phyloP scores from a whole-genome alignment of 37 sponge, comb jelly and placozoan genomes.

The Spongia lamella region DNA sequence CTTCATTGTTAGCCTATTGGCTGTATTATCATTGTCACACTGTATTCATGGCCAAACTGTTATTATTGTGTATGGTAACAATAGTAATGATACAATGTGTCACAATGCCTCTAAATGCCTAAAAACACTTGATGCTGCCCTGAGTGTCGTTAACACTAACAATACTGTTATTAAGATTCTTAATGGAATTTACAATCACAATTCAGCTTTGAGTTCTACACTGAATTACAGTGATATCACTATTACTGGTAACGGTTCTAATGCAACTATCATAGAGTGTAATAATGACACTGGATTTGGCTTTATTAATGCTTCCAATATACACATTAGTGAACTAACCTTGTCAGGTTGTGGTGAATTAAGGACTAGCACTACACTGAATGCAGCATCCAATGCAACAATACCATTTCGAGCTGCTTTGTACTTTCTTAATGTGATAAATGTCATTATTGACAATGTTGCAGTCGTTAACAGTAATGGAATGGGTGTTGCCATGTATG shows the following conservation, averaged over 20 bases:
- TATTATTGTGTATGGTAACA: too few species aligned
- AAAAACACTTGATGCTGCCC: too few species aligned
- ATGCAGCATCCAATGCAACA: not conserved
- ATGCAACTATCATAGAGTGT: constrained; percentile 1
- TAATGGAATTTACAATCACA: constrained; percentile 2
- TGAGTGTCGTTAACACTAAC: too few species aligned
- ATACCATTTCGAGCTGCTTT: not conserved
- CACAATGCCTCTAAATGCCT: too few species aligned
- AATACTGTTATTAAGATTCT: constrained; percentile 1
- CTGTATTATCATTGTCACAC: too few species aligned
- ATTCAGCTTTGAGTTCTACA: not conserved
- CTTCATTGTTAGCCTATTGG: too few species aligned
- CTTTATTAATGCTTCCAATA: not conserved
- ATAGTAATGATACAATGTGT: too few species aligned
- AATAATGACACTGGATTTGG: not conserved
- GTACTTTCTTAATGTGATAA: not conserved
- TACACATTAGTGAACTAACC: not conserved
- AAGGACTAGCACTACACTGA: constrained; percentile 2
- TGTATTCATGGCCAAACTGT: too few species aligned
- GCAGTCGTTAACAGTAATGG: constrained; percentile 2
- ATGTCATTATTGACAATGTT: not conserved
- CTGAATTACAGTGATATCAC: not conserved
- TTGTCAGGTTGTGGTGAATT: not conserved
- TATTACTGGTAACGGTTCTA: not conserved
- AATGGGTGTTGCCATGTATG: constrained; percentile 18